Evolutionary conservation across 2,113 vertebrate species (phyloP), one percentile per base, ranked within the genome.

Genomic region (Porphyrio hochstetteri): DNA sequence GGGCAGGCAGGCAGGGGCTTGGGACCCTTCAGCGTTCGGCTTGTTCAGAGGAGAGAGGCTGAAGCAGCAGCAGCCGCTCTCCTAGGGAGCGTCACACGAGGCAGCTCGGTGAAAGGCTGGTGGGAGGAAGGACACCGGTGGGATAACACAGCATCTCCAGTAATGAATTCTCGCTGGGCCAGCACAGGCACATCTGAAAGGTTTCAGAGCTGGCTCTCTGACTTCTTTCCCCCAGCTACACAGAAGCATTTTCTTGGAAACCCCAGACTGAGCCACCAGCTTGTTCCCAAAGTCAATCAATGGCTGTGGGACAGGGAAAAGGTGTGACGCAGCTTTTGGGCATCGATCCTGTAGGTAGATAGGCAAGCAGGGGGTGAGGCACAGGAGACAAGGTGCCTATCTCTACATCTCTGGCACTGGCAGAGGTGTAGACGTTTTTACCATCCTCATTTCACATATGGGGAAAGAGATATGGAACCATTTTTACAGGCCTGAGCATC

Each of bases 151-250:
- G 65, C 5, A 4, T 15, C 48, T 40, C 20, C 55, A 67, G 50
- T 21, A 7, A 52, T 18, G 67, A 87, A 61, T 76, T 53, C 88
- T 72, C 83, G 59, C 76, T 77, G 75, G 77, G 65, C 33, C 60
- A 82, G 60, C 44, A 42, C 29, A 36, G 75, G 56, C 33, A 65
- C 44, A 78, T 91, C 8, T 64, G 72, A 35, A 82, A 83, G 38
- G 23, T 71, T 86, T 76, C 68, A 2, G 82, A 90, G 57, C 68
- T 56, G 48, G 9, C 84, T 93, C 75, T 21, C 70, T 64, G 75
- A 76, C 71, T 91, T 67, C 67, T 86, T 88, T 60, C 63, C 72
- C 94, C 57, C 56, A 90, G 93, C 83, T 35, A 84, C 59, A 70
- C 68, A 42, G 17, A 88, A 86, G 33, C 8, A 10, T 16, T 42